Conservation (phyloP, 2,797 vertebrate species). For the Muscicapa striata region DNA sequence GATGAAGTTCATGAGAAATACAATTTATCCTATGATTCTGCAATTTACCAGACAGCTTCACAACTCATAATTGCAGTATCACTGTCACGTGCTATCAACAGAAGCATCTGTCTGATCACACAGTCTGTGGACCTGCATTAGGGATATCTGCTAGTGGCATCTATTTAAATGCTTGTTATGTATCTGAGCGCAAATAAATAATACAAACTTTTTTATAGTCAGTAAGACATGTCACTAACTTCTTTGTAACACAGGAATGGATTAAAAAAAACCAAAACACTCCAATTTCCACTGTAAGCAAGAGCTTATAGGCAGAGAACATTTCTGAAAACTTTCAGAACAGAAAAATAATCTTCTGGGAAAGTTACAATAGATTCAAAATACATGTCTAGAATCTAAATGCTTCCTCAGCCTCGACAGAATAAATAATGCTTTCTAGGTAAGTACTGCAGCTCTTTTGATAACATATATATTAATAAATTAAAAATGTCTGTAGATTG, state of each 20-base stretch:
- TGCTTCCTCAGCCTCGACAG: not conserved
- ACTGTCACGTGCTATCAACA: not conserved
- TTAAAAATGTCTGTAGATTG: slow-evolving; percentile 67
- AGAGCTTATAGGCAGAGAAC: not conserved
- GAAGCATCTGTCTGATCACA: not conserved
- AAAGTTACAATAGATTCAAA: slow-evolving; percentile 38
- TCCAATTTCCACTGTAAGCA: not conserved
- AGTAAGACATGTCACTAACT: not conserved
- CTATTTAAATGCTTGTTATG: not conserved
- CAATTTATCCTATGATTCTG: not conserved
- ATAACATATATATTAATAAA: slow-evolving; percentile 73
- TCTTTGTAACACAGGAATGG: not conserved
- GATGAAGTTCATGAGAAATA: not conserved
- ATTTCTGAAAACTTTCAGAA: slow-evolving; percentile 22
- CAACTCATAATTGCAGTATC: not conserved
- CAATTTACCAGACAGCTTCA: not conserved
- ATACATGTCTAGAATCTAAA: not conserved
- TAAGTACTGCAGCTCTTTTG: slow-evolving; percentile 49
- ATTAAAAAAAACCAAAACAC: not conserved
- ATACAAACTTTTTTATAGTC: not conserved
- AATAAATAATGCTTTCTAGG: slow-evolving; percentile 54
- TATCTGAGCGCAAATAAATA: not conserved
- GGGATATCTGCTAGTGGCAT: not conserved
- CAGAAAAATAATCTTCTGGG: slow-evolving; percentile 35
- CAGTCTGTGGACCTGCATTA: not conserved